These are phyloP conservation scores for Apteryx owenii DNA, from an alignment of 2,113 vertebrate genomes.

Conservation along the genomic window DNA sequence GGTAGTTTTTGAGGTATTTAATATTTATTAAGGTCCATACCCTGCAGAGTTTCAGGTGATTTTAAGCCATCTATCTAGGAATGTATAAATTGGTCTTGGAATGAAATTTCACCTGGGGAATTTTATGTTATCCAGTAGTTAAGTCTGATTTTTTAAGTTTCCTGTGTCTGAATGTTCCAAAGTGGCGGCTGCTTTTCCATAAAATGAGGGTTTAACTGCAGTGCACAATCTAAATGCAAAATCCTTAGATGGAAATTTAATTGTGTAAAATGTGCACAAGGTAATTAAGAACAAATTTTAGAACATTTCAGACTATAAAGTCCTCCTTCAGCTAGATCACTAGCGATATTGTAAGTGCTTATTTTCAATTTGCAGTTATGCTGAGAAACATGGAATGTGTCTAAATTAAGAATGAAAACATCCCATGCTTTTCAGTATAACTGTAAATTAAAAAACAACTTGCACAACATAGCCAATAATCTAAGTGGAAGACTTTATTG, in stretches of 20 bases:
- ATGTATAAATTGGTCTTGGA: slow-evolving; percentile 74
- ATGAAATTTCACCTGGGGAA: slow-evolving; percentile 74
- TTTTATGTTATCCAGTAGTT: slow-evolving; percentile 79
- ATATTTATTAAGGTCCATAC: slow-evolving; percentile 79
- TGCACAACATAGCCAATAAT: background rate
- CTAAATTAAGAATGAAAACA: slow-evolving; percentile 68
- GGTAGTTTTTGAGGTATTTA: slow-evolving; percentile 79
- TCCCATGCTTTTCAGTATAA: slow-evolving; percentile 14
- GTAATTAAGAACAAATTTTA: slow-evolving; percentile 84
- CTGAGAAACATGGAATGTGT: slow-evolving; percentile 69
- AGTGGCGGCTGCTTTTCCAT: slow-evolving; percentile 39
- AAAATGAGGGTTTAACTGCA: slow-evolving; percentile 68
- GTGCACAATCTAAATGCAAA: slow-evolving; percentile 75
- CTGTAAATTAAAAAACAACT: slow-evolving; percentile 71
- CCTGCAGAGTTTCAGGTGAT: slow-evolving; percentile 74
- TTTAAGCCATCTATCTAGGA: slow-evolving; percentile 72
- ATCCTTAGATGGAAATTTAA: slow-evolving; percentile 79
- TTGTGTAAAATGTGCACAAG: slow-evolving; percentile 75
- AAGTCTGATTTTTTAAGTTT: slow-evolving; percentile 75
- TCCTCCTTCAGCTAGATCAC: slow-evolving; percentile 71
- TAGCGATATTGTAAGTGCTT: slow-evolving; percentile 63
- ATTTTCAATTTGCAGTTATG: slow-evolving; percentile 81
- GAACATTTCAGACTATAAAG: slow-evolving; percentile 75
- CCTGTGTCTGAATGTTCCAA: slow-evolving; percentile 32
- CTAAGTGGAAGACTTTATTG: slow-evolving; percentile 12